These are phyloP conservation scores for Agriopis aurantiaria DNA, from an alignment of 2,888 invertebrate genomes.

Conservation along the genomic window DNA sequence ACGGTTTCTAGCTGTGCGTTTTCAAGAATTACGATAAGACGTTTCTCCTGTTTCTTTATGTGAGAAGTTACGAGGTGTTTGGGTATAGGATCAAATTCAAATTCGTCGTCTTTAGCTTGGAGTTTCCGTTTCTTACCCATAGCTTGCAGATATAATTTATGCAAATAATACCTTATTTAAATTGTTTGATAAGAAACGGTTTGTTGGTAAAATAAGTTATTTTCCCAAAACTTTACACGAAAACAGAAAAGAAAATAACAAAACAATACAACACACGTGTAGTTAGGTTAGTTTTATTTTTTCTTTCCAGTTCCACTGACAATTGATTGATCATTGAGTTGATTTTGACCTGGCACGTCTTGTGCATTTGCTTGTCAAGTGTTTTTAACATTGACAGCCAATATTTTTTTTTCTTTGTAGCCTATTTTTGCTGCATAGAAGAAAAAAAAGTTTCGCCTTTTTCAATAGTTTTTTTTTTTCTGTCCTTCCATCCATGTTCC, in stretches of 20 bases:
- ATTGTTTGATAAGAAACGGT: background rate
- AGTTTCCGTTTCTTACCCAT: conserved; percentile 84
- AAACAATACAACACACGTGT: background rate
- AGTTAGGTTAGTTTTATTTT: background rate
- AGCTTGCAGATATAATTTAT: background rate
- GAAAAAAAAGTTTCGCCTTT: no score
- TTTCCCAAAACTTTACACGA: background rate
- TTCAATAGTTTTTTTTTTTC: no score
- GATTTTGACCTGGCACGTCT: no score
- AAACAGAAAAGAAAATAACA: background rate
- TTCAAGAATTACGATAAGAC: conserved; percentile 96
- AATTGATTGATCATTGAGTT: background rate
- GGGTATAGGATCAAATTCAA: conserved; percentile 92
- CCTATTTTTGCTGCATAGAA: no score
- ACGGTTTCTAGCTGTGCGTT: conserved; percentile 98
- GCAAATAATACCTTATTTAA: background rate
- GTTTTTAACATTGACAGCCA: no score
- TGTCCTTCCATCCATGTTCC: no score
- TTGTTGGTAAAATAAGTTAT: background rate
- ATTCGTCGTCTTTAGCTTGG: conserved; percentile 87
- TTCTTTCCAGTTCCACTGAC: no score
- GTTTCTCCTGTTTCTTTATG: conserved; percentile 93
- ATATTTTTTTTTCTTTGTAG: no score
- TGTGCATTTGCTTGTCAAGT: no score
- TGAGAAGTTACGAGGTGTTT: conserved; percentile 92